Evolutionary conservation across 1,140 invertebrate species (phyloP), one percentile per base, ranked within the genome.

Genomic region (Leguminivora glycinivorella): DNA sequence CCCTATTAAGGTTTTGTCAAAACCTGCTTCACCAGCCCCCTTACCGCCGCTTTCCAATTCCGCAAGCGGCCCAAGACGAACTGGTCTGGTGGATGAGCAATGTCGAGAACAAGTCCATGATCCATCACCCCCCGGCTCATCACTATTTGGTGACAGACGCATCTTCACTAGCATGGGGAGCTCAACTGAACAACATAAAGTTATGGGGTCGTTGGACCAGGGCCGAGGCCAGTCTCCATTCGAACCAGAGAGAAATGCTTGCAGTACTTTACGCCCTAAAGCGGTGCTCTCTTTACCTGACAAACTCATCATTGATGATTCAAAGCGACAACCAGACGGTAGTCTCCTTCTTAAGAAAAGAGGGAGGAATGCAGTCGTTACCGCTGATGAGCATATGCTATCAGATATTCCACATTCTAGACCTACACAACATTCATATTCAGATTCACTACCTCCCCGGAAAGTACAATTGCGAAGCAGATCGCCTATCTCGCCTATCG

Each of bases 81-180:
- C 4, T 29, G 5, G n/a, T 3, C 1, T 67, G 63, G 63, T 67
- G 63, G 63, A n/a, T n/a, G n/a, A n/a, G n/a, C 12, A 31, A 31
- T 10, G n/a, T 7, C 22, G 34, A 17, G 4, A 10, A 2, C 14
- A 67, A 29, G 12, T 3, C 2, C n/a, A 5, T 17, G n/a, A n/a
- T n/a, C n/a, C n/a, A n/a, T n/a, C n/a, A n/a, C n/a, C n/a, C 34
- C 63, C 12, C 25, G 2, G 31, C 17, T 67, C n/a, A 2, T 31
- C 63, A 17, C 14, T 67, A 34, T 17, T 14, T 67, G 63, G 26
- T 26, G 14, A 67, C 63, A 5, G 63, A 67, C n/a, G 63, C 63
- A 17, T 67, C 63, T 2, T 9, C 4, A 25, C 14, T 19, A 25
- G 63, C 3, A 17, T 67, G 63, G 63, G 63, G 63, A 2, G 63